phyloP scores from a whole-genome alignment of 53 echinoderm and acorn worm species.

The Echinarachnius parma region DNA sequence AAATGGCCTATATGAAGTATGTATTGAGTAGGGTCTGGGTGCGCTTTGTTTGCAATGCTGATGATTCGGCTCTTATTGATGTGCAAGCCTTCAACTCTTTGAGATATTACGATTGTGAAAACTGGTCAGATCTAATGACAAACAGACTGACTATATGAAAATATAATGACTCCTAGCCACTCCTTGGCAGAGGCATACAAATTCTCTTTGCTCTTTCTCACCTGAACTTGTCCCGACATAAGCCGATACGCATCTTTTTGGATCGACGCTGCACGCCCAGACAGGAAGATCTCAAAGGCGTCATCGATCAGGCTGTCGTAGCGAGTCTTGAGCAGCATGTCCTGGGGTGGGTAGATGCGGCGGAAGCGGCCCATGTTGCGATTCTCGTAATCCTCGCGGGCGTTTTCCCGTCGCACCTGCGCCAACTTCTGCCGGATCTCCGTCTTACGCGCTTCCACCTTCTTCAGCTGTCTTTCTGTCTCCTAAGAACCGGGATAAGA shows the following conservation, averaged over 20 bases:
- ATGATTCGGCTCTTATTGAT: no score
- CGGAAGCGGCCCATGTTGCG: constrained; percentile 85
- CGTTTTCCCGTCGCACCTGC: constrained; percentile 84
- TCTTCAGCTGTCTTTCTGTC: constrained; percentile 62
- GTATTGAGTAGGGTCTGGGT: no score
- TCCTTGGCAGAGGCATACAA: no score
- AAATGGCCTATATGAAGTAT: no score
- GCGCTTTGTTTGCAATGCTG: no score
- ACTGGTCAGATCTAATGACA: no score
- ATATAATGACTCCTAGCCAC: no score
- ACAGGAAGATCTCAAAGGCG: constrained; percentile 93
- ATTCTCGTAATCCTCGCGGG: constrained; percentile 92
- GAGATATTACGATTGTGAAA: no score
- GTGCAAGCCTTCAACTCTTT: no score
- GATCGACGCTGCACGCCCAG: constrained; percentile 73
- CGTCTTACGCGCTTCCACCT: constrained; percentile 79
- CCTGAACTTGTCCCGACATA: constrained; percentile 27
- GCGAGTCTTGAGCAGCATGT: constrained; percentile 63
- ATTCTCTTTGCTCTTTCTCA: no score
- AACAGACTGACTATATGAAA: no score
- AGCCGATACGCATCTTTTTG: constrained; percentile 61
- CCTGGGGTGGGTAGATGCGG: constrained; percentile 87
- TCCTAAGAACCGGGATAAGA: constrained; percentile 37
- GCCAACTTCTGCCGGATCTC: constrained; percentile 81
- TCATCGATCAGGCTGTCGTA: constrained; percentile 74